These are phyloP conservation scores for Crepidodera aurea DNA, from an alignment of 2,888 invertebrate species.

Conservation along the genomic window DNA sequence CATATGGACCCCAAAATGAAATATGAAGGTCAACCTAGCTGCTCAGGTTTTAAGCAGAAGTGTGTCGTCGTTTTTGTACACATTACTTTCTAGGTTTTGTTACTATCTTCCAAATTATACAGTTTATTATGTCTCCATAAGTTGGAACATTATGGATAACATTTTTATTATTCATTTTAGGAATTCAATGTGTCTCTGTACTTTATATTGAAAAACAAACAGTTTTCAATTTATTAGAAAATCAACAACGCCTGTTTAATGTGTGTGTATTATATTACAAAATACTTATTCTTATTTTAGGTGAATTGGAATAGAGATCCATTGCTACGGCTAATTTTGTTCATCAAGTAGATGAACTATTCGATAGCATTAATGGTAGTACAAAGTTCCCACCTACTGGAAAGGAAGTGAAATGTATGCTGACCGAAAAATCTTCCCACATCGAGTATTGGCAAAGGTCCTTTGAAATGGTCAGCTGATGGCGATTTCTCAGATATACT, in stretches of 20 bases:
- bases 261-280: conserved; percentile 18
- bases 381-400: conserved; percentile 25
- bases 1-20: conserved; percentile 39
- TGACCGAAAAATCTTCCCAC: no score
- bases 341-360: conserved; percentile 41
- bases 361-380: conserved; percentile 44
- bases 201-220: no score
- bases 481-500: conserved; percentile 16
- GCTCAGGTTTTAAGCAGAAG: conserved; percentile 33
- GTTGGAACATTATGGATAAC: no score
- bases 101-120: neutral
- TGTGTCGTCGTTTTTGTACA: conserved; percentile 33
- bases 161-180: no score
- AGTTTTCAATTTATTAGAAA: no score
- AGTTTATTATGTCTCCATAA: no score
- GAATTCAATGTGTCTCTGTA: no score
- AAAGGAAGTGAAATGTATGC: conserved; percentile 30
- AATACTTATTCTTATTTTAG: conserved; percentile 4
- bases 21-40: conserved; percentile 45
- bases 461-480: conserved; percentile 30
- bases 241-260: neutral
- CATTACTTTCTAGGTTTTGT: conserved; percentile 15
- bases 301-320: conserved; percentile 19
- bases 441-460: conserved; percentile 32
- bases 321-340: conserved; percentile 19